phyloP scores from a whole-genome alignment of 2,113 vertebrate genomes.

The Micronycteris hirsuta region DNA sequence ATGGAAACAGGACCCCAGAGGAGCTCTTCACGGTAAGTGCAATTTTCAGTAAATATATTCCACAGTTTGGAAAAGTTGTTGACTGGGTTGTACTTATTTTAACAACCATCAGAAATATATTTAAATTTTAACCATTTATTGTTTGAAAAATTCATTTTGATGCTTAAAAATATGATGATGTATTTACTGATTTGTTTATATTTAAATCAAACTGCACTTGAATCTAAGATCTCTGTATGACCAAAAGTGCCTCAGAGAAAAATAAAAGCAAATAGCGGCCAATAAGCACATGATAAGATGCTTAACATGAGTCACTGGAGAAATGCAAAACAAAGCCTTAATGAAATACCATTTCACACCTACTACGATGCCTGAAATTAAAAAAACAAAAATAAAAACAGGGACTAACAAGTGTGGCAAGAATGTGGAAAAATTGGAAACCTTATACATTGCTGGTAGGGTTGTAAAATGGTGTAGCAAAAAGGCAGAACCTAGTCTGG shows the following conservation, averaged over 20 bases:
- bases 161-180: background rate
- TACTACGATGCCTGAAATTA: background rate
- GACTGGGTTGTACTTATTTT: constrained; percentile 10
- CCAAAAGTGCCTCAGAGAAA: constrained; percentile 11
- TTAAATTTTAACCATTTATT: background rate
- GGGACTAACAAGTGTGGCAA: background rate
- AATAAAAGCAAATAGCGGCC: background rate
- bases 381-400: background rate
- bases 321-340: background rate
- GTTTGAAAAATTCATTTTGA: constrained; percentile 1
- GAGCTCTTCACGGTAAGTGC: constrained; percentile 84
- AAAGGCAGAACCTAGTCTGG: background rate
- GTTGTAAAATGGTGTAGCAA: background rate
- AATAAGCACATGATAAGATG: background rate
- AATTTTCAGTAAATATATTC: background rate
- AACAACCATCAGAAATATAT: background rate
- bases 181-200: background rate
- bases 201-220: constrained; percentile 19
- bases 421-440: background rate
- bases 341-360: background rate
- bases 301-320: background rate
- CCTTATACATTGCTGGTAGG: background rate
- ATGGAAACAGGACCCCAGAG: constrained; percentile 87
- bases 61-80: background rate
- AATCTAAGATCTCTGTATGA: constrained; percentile 16